Base-by-base conservation (phyloP, 2,113 vertebrate species). In the Cacatua alba region DNA sequence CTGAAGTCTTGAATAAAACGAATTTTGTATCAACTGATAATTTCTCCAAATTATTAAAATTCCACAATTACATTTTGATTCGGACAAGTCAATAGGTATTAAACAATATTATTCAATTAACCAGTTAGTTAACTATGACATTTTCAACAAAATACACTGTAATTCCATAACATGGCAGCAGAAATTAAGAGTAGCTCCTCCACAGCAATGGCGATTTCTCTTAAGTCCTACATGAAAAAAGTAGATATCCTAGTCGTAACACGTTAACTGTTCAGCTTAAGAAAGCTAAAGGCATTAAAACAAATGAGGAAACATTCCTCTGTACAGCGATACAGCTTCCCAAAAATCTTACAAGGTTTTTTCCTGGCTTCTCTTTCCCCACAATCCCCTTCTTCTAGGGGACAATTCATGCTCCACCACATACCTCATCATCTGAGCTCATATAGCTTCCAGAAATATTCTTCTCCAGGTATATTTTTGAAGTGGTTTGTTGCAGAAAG, bases 401-500 rank as follows among this genome's bases (percentile, higher is more conserved):
- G 92, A 64, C 0, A 1, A 51, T 14, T 70, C 5, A 23, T 4
- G 17, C 31, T 92, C 17, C 12, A 65, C 51, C 52, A 96, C 97
- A 16, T 83, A 99, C 99, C 99, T 99, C 99, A 21, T 99, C 99
- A 10, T 99, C 99, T 2, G 99, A 99, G 95, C 98, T 99, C 97
- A 98, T 98, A 37, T 97, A 98, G 93, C 99, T 99, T 93, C 99
- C 98, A 10, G 98, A 98, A 49, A 99, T 98, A 76, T 99, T 99
- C 92, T 97, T 98, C 94, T 99, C 99, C 39, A 98, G 97, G 95
- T 98, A 99, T 88, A 99, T 99, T 98, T 98, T 99, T 79, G 99
- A 99, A 77, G 98, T 99, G 5, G 99, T 99, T 97, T 99, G 99
- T 78, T 99, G 99, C 94, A 99, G 98, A 94, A 99, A 99, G 96